These are phyloP conservation scores for Parotocinclus haroldoi DNA, from an alignment of 2,797 vertebrate genomes.

Conservation along the genomic window DNA sequence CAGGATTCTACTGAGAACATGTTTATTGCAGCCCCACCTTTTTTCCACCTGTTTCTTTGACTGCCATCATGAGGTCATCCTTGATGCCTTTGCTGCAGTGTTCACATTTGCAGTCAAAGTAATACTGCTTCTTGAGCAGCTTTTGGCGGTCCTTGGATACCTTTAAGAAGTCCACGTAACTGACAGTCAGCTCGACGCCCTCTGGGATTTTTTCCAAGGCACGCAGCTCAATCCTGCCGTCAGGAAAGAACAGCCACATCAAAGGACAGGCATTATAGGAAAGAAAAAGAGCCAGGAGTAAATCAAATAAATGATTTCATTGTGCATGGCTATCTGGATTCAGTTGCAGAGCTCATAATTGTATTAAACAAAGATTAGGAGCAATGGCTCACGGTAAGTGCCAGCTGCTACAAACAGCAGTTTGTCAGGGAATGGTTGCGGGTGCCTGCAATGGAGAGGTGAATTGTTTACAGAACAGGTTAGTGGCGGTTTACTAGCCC, in stretches of 20 bases:
- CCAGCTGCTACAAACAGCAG: no score
- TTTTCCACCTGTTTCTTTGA: slow-evolving; percentile 62
- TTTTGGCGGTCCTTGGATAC: slow-evolving; percentile 78
- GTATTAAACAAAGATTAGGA: no score
- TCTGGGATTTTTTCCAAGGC: slow-evolving; percentile 76
- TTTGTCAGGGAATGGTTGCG: no score
- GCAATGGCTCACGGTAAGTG: no score
- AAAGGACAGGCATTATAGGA: no score
- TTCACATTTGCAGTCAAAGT: slow-evolving; percentile 84
- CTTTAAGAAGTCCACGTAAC: slow-evolving; percentile 89
- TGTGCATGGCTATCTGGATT: no score
- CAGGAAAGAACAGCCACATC: neutral
- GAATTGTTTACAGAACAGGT: no score
- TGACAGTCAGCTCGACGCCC: slow-evolving; percentile 85
- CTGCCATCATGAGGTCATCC: slow-evolving; percentile 80
- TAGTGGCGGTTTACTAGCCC: no score
- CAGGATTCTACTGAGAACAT: neutral
- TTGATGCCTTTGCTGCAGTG: slow-evolving; percentile 80
- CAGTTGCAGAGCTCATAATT: no score
- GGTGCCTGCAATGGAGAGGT: no score
- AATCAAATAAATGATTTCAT: no score
- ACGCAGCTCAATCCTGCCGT: slow-evolving; percentile 85
- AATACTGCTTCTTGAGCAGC: slow-evolving; percentile 82
- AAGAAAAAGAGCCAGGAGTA: no score
- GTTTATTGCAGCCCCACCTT: slow-evolving; percentile 67